These are phyloP conservation scores for Tricholauxania praeusta DNA, from an alignment of 2,888 invertebrate genomes.

Conservation along the genomic window DNA sequence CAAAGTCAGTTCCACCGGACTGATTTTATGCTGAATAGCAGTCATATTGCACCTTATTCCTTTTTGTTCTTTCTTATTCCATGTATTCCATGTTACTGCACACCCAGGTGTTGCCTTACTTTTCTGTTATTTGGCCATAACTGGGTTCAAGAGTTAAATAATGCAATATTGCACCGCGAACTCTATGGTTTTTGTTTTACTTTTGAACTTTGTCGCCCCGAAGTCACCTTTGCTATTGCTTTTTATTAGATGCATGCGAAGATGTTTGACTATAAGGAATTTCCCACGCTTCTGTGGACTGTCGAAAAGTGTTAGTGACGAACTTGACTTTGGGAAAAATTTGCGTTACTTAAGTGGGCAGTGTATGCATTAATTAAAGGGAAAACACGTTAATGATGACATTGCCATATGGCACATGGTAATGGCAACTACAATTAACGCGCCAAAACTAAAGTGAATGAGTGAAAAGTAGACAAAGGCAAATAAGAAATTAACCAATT, in stretches of 20 bases:
- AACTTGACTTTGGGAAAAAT: slow-evolving; percentile 19
- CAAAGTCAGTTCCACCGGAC: slow-evolving; percentile 26
- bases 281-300: slow-evolving; percentile 28
- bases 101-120: slow-evolving; percentile 33
- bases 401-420: slow-evolving; percentile 4
- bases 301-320: neutral
- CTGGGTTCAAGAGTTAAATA: slow-evolving; percentile 36
- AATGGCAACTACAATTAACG: too few relatives aligned
- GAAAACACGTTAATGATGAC: too few relatives aligned
- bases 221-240: neutral
- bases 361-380: neutral
- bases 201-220: slow-evolving; percentile 5
- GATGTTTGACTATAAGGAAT: slow-evolving; percentile 6
- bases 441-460: too few relatives aligned
- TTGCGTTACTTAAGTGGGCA: neutral
- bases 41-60: slow-evolving; percentile 16
- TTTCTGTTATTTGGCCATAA: neutral
- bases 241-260: neutral
- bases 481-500: too few relatives aligned
- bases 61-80: slow-evolving; percentile 7
- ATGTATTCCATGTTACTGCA: neutral
- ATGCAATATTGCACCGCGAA: neutral
- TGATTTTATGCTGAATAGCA: slow-evolving; percentile 26
- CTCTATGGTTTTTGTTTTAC: slow-evolving; percentile 7
- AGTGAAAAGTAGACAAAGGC: too few relatives aligned